Evolutionary conservation across 2,113 vertebrate genomes (phyloP).

Genomic region (Scomber colias): DNA sequence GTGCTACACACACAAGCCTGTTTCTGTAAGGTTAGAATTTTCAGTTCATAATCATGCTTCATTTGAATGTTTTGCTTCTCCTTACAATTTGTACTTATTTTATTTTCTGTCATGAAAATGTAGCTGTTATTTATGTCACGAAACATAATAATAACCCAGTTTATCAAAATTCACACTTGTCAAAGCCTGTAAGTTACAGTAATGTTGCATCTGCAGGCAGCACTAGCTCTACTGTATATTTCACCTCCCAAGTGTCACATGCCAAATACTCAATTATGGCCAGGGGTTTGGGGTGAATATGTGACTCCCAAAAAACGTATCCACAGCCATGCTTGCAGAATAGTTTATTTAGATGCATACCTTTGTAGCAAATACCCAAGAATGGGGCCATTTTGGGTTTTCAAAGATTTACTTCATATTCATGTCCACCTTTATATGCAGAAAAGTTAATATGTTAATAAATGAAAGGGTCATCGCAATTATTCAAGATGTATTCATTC

Average conservation of each 20-base stretch:
- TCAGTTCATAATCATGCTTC: background rate
- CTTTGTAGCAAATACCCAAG: background rate
- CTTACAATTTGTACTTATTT: too few species aligned
- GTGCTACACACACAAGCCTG: background rate
- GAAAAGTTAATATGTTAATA: background rate
- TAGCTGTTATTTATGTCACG: too few species aligned
- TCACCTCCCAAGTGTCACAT: too few species aligned
- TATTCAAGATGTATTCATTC: background rate
- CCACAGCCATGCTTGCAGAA: too few species aligned
- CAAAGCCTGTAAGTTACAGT: too few species aligned
- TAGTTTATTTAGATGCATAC: background rate
- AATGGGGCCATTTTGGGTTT: background rate
- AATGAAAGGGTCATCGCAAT: background rate
- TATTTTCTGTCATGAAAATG: too few species aligned
- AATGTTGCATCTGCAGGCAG: too few species aligned
- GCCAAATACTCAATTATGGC: background rate
- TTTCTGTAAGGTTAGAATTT: background rate
- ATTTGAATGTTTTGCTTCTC: too few species aligned
- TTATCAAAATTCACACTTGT: too few species aligned
- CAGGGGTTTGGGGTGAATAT: background rate
- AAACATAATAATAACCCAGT: too few species aligned
- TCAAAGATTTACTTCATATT: slow-evolving; percentile 2
- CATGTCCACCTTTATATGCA: background rate
- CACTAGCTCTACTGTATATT: too few species aligned
- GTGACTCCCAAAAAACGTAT: background rate